These are phyloP conservation scores for Philantomba maxwellii DNA, from an alignment of 2,113 vertebrate species.

Conservation along the genomic window DNA sequence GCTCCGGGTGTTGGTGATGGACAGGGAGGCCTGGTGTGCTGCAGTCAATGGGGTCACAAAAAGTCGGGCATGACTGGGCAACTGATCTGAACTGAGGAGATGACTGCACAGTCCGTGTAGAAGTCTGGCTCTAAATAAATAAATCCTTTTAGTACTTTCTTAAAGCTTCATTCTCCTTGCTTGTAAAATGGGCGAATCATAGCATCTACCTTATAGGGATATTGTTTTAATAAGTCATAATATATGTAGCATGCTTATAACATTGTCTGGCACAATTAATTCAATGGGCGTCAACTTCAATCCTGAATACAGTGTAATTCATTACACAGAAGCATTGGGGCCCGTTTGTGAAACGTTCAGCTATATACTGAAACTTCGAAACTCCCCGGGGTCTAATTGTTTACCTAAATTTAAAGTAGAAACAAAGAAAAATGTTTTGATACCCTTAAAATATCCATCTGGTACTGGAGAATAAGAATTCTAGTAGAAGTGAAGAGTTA, in stretches of 20 bases:
- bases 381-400: background rate
- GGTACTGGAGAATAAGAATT: background rate
- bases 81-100: background rate
- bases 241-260: background rate
- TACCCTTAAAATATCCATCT: background rate
- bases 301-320: background rate
- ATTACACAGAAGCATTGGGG: background rate
- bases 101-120: rapidly evolving
- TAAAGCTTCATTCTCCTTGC: background rate
- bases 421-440: background rate
- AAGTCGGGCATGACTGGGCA: background rate
- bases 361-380: background rate
- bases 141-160: background rate
- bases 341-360: background rate
- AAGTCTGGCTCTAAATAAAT: background rate
- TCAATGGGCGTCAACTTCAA: background rate
- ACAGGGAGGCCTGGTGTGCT: background rate
- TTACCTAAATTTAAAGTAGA: background rate
- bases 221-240: background rate
- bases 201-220: background rate
- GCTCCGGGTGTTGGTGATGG: background rate
- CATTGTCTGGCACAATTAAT: background rate
- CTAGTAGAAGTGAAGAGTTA: background rate
- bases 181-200: background rate
- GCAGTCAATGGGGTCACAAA: background rate